Evolutionary conservation across 2,113 vertebrate species (phyloP), one percentile per base, ranked within the genome.

Genomic region (Ameiurus melas): DNA sequence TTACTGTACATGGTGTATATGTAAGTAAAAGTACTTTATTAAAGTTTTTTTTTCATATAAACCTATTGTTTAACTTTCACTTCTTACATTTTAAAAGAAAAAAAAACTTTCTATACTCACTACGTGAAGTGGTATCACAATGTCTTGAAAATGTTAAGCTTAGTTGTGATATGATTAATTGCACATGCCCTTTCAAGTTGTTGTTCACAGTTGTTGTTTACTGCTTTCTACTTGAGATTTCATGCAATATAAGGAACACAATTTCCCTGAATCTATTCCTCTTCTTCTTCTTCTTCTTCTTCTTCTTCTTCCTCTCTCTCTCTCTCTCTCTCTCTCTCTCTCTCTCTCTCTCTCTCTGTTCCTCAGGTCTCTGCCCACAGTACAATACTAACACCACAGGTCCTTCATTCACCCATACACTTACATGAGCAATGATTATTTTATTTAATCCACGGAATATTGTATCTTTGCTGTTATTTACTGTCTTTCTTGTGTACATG

Each of bases 281-380:
- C 77, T 80, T 43, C 39, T 43, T 43, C 39, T 43, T 43, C 4
- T 43, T 43, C 39, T 43, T 43, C 2, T 43, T 43, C 39, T 43
- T 39, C 3, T 39, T 5, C 4, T 5, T 43, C 4, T 43, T 5
- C 39, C 39, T 79, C 77, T 79, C 2, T 82, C 81, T 83, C 73
- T 79, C 77, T 79, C 2, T 82, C 71, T 75, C 43, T 43, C 78
- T 57, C 73, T 79, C 47, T 79, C 43, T 47, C 43, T 47, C 78
- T 80, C 73, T 79, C 77, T 79, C 2, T 82, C 81, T 83, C 8
- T n/a, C 12, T 78, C 9, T 85, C 4, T 88, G 25, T 80, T 47
- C 57, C 66, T 71, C 90, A 96, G 96, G 85, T 53, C 94, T 95
- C 47, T 96, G 95, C 85, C 13, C 93, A 80, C 94, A 94, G 19